Evolutionary conservation across 1,140 invertebrate species (phyloP), one percentile per base, ranked within the genome.

Genomic region (Phthorimaea operculella): DNA sequence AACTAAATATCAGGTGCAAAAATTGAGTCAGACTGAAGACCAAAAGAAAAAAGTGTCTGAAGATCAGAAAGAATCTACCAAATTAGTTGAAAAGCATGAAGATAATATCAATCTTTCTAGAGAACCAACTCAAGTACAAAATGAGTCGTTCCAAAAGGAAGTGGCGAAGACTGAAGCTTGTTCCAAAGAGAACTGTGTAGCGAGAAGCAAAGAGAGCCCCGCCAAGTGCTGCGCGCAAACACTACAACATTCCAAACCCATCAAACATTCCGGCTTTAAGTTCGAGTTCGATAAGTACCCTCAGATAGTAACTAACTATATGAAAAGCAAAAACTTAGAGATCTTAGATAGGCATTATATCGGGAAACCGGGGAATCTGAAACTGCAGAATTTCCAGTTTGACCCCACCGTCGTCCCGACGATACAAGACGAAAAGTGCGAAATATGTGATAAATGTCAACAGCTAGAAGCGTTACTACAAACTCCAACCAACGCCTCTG

Each of bases 231-330:
- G 83, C 69, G 71, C 66, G 33, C 80, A 82, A 66, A 80, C 74
- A 63, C 82, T 83, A 65, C 87, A 88, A 84, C 88, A 88, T 86
- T 82, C 86, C 85, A 78, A 87, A 81, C 73, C 77, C 59, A 87
- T 89, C 69, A 89, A 89, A 81, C 89, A 90, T 86, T 89, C 89
- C 68, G 89, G 89, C 65, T 89, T 90, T 68, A 90, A 91, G 79
- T 91, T 91, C 64, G 90, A 90, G 72, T 89, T 91, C 62, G 89
- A 90, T 75, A 89, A 90, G 73, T 90, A 90, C 75, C 89, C 89
- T 34, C 89, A 90, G 69, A 90, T 90, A 67, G 88, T 89, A 55
- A 90, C 88, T 64, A 91, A 90, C 77, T 91, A 91, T 66, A 90
- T 91, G 90, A 90, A 90, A 72, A 90, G 89, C 73, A 91, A 91